Conservation (phyloP, 2,113 vertebrate species). For the Actenoides lindsayi region DNA sequence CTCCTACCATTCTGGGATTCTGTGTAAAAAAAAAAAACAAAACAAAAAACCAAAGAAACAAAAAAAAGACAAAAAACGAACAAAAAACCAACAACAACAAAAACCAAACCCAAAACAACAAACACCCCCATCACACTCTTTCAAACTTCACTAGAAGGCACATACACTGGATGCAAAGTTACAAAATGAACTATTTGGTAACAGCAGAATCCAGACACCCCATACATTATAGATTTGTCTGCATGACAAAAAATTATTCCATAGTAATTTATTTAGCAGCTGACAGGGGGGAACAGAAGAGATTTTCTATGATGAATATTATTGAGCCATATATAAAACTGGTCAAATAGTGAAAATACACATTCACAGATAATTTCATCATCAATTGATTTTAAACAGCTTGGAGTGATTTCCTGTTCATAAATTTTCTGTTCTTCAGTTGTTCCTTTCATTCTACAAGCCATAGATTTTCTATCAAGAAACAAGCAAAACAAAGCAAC, state of each 20-base stretch:
- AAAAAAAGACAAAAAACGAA: too few relatives aligned
- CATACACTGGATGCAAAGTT: fast-evolving
- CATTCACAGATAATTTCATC: conserved; percentile 12
- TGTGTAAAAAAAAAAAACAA: too few relatives aligned
- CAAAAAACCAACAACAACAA: too few relatives aligned
- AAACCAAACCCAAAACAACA: too few relatives aligned
- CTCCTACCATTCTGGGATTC: too few relatives aligned
- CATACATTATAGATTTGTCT: background rate
- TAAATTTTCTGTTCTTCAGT: background rate
- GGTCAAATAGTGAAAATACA: conserved; percentile 11
- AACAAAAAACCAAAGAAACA: too few relatives aligned
- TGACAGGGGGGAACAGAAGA: background rate
- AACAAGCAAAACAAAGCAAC: background rate
- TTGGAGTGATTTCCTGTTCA: background rate
- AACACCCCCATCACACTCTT: background rate
- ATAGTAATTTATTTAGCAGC: background rate
- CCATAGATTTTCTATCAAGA: background rate
- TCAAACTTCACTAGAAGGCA: background rate
- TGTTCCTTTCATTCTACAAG: background rate
- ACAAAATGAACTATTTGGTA: background rate
- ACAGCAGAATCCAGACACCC: background rate
- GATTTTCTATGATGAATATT: background rate
- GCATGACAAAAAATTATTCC: background rate
- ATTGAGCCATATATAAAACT: background rate
- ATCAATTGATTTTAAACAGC: background rate